phyloP scores from a whole-genome alignment of 2,797 vertebrate species.

The Hypotaenidia philippensis region DNA sequence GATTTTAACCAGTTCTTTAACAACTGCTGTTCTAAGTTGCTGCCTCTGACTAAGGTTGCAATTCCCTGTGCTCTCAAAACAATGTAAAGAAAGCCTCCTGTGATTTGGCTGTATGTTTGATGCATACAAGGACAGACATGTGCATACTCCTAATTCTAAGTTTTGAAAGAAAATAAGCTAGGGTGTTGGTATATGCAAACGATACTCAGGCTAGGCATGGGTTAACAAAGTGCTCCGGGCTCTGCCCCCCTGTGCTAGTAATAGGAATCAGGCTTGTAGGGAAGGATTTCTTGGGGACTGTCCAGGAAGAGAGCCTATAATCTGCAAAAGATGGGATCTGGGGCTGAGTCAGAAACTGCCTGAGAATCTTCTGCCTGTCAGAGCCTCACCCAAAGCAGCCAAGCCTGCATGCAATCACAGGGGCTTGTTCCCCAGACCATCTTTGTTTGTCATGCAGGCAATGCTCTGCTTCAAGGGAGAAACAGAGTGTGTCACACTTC shows the following conservation, averaged over 20 bases:
- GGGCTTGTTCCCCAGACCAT: rapidly evolving
- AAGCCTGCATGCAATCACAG: background rate
- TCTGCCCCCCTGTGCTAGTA: conserved; percentile 20
- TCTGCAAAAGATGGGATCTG: conserved; percentile 63
- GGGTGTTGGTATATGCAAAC: background rate
- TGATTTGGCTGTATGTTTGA: background rate
- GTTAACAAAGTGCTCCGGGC: conserved; percentile 36
- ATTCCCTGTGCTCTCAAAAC: background rate
- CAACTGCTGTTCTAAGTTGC: background rate
- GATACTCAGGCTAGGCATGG: background rate
- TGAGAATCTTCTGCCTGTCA: conserved; percentile 44
- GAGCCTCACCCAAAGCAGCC: background rate
- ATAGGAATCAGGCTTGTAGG: conserved; percentile 58
- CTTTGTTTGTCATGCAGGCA: background rate
- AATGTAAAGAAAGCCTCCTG: background rate
- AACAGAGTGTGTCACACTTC: background rate
- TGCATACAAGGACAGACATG: background rate
- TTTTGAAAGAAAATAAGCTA: background rate
- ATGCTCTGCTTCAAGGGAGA: background rate
- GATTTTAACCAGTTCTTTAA: conserved; percentile 58
- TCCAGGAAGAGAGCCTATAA: conserved; percentile 62
- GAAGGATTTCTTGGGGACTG: conserved; percentile 60
- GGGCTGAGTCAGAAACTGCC: conserved; percentile 46
- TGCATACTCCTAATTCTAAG: background rate
- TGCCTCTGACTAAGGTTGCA: background rate